These are phyloP conservation scores for Pseudorasbora parva DNA, from an alignment of 2,113 vertebrate genomes.

Conservation along the genomic window DNA sequence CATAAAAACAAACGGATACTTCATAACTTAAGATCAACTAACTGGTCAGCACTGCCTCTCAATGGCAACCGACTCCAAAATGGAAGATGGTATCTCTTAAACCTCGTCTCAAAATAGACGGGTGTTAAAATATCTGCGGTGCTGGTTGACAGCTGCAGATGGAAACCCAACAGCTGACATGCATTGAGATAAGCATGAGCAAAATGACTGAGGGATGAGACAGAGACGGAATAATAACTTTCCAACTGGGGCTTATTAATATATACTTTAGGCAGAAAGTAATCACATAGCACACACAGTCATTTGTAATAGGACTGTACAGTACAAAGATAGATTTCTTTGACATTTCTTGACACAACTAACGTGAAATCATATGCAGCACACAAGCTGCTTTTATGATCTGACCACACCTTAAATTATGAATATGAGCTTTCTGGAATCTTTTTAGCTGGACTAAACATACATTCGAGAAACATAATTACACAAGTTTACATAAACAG, in stretches of 20 bases:
- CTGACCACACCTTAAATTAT: slow-evolving; percentile 29
- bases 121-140: slow-evolving; percentile 51
- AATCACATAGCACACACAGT: too few species aligned
- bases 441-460: neutral
- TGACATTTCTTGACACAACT: too few species aligned
- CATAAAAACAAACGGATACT: neutral
- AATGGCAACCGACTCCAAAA: neutral
- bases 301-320: too few species aligned
- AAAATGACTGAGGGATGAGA: slow-evolving; percentile 66
- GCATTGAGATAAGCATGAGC: slow-evolving; percentile 17
- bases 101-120: slow-evolving; percentile 60
- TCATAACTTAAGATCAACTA: neutral
- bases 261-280: neutral
- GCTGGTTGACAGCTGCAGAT: slow-evolving; percentile 70
- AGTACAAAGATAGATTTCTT: too few species aligned
- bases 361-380: neutral
- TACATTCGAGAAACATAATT: neutral
- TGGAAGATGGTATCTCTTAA: slow-evolving; percentile 23
- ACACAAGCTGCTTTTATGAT: neutral
- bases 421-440: neutral
- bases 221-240: slow-evolving; percentile 40
- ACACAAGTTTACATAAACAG: neutral
- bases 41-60: neutral
- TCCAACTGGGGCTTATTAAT: neutral
- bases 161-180: slow-evolving; percentile 75